Conservation (phyloP, 2,113 vertebrate species). For the Piprites chloris region DNA sequence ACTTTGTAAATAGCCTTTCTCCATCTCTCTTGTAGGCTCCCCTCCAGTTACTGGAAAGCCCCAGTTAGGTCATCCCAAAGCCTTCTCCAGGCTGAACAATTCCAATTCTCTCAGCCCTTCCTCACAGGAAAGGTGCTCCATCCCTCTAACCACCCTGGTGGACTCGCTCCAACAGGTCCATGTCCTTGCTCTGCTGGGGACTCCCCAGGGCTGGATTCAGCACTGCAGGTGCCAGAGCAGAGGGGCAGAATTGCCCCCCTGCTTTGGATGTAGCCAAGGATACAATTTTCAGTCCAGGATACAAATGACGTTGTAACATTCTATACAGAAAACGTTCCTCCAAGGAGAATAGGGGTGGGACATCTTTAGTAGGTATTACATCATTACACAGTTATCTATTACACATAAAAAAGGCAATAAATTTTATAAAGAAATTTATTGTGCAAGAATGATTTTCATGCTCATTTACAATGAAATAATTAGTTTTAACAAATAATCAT, state of each 20-base stretch:
- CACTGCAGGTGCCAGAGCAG: not conserved
- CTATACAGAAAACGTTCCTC: not conserved
- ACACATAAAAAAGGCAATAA: not conserved
- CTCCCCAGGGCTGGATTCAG: not conserved
- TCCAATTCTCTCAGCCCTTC: not conserved
- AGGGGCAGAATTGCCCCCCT: not conserved
- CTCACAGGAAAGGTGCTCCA: not conserved
- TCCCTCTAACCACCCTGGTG: not conserved
- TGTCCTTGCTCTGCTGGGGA: not conserved
- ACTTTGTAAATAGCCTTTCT: not conserved
- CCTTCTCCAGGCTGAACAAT: not conserved
- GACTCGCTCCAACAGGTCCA: not conserved
- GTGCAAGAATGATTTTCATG: conserved; percentile 73
- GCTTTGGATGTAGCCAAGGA: not conserved
- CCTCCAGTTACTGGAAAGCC: not conserved
- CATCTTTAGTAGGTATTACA: not conserved
- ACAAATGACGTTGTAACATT: not conserved
- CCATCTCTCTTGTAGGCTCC: not conserved
- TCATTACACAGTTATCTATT: not conserved
- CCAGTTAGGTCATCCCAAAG: not conserved
- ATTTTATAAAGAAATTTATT: conserved; percentile 76
- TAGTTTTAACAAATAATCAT: conserved; percentile 72
- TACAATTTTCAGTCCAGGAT: not conserved
- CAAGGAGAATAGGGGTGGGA: not conserved
- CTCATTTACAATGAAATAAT: conserved; percentile 72